These are phyloP conservation scores for Deladenus siricidicola DNA, from an alignment of 2,888 invertebrate species.

Conservation along the genomic window DNA sequence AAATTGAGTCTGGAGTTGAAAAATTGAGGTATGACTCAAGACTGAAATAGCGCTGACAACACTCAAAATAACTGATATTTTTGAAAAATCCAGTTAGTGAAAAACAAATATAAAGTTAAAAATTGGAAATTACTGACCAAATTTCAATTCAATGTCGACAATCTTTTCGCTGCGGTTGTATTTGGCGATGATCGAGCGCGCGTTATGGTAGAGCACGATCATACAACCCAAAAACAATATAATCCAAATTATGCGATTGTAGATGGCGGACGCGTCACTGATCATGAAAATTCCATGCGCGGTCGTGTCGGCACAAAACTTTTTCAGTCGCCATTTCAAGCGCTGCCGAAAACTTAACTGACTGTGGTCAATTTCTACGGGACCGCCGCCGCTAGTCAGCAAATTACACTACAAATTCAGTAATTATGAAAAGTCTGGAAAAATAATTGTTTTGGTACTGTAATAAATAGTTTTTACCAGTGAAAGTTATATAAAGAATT, in stretches of 20 bases:
- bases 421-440: neutral
- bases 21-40: too few relatives aligned
- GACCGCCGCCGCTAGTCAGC: neutral
- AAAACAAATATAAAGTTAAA: too few relatives aligned
- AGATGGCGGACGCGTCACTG: conserved; percentile 46
- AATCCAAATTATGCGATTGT: conserved; percentile 43
- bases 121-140: conserved; percentile 32
- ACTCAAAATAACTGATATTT: too few relatives aligned
- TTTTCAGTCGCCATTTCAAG: conserved; percentile 28
- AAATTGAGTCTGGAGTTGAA: too few relatives aligned
- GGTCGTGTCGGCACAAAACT: conserved; percentile 50
- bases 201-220: conserved; percentile 47
- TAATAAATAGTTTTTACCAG: too few relatives aligned
- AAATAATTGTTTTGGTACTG: too few relatives aligned
- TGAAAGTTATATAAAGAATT: too few relatives aligned
- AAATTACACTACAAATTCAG: neutral
- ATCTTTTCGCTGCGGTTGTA: conserved; percentile 51
- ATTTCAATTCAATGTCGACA: conserved; percentile 50
- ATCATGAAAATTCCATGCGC: conserved; percentile 51
- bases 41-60: too few relatives aligned
- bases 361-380: neutral
- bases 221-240: conserved; percentile 43
- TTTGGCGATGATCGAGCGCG: conserved; percentile 41
- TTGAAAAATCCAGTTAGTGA: too few relatives aligned
- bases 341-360: conserved; percentile 12